A percentile compares a stretch with the other conserved stretches of the same genome.
Conservation (phyloP, 2,113 vertebrate genomes). For the Otus sunia region DNA sequence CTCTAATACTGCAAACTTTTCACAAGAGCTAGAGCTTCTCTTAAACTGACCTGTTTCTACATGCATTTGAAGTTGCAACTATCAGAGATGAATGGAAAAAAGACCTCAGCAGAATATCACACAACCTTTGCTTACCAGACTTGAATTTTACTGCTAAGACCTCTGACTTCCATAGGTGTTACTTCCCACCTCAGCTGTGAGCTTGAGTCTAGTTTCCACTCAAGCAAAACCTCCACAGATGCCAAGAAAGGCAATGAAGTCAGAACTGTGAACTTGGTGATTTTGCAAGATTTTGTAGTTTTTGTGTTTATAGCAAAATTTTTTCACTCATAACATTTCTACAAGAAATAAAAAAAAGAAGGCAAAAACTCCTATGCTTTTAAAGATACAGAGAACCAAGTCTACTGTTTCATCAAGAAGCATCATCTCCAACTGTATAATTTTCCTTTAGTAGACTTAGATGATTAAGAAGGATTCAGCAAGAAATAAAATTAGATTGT, state of each 20-base stretch:
- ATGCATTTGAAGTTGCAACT: neutral
- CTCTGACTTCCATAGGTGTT: neutral
- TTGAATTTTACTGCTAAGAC: neutral
- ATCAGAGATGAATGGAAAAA: neutral
- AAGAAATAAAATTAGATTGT: neutral
- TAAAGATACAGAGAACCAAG: neutral
- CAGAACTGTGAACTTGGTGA: neutral
- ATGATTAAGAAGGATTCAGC: neutral
- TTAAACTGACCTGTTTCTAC: neutral
- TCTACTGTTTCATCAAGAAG: rapidly evolving
- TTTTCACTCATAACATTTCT: neutral
- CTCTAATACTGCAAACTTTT: neutral
- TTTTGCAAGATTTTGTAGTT: constrained; percentile 1
- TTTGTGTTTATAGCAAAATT: neutral
- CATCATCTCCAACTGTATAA: neutral
- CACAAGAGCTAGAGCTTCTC: neutral
- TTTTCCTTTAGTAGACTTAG: neutral
- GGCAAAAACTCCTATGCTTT: neutral
- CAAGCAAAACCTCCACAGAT: neutral
- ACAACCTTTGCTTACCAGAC: neutral
- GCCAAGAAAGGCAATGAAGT: neutral
- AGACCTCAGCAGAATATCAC: neutral
- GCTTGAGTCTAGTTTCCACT: neutral
- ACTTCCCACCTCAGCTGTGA: neutral
- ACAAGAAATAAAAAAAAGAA: neutral